Evolutionary conservation across 2,888 invertebrate species (phyloP).

Genomic region (Sarcophaga carnaria): DNA sequence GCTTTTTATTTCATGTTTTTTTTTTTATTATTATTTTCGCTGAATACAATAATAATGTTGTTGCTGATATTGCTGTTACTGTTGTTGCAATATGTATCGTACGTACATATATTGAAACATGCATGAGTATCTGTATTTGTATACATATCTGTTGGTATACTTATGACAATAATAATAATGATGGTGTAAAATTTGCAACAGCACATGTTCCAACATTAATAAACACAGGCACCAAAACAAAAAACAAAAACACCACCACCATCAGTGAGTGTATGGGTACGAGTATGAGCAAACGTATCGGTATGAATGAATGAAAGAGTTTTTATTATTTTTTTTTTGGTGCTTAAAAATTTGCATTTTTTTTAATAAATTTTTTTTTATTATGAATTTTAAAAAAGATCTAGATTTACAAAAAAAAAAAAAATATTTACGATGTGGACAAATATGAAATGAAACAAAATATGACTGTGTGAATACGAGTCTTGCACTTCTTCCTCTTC

Average conservation of each 20-base stretch:
- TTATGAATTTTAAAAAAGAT: constrained; percentile 22
- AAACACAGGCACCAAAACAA: background rate
- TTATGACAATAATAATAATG: constrained; percentile 72
- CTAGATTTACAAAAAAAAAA: constrained; percentile 52
- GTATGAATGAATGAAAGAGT: constrained; percentile 55
- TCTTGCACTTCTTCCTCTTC: background rate
- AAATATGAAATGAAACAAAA: constrained; percentile 45
- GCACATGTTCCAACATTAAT: constrained; percentile 65
- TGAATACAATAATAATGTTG: constrained; percentile 49
- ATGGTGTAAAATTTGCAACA: constrained; percentile 77
- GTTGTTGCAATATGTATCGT: constrained; percentile 23
- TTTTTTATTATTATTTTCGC: background rate
- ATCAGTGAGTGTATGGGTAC: background rate
- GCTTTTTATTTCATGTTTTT: background rate
- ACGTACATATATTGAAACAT: too few species aligned
- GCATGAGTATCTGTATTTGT: background rate
- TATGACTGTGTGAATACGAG: constrained; percentile 22
- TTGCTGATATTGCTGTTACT: constrained; percentile 42
- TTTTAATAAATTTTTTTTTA: constrained; percentile 22
- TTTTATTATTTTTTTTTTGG: constrained; percentile 40
- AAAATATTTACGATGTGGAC: constrained; percentile 50
- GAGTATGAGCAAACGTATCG: constrained; percentile 13
- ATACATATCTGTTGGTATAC: constrained; percentile 26
- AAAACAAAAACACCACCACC: background rate
- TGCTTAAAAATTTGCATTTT: constrained; percentile 57